phyloP scores from a whole-genome alignment of 2,113 vertebrate species.

The Mystacornis crossleyi region DNA sequence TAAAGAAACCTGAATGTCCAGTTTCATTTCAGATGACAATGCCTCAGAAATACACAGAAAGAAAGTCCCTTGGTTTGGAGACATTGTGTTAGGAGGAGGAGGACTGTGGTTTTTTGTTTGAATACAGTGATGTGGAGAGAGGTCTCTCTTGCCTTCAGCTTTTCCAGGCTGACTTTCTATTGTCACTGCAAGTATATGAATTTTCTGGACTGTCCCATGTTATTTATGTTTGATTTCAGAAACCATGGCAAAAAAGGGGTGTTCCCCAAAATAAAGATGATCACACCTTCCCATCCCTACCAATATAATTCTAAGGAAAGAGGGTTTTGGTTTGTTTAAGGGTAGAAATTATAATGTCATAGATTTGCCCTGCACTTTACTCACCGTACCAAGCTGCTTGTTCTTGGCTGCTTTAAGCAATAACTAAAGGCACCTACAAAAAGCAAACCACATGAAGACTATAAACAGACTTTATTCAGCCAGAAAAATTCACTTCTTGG shows the following conservation, averaged over 20 bases:
- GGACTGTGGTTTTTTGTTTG: not conserved
- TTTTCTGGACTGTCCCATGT: not conserved
- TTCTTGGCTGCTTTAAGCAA: not conserved
- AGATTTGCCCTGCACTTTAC: not conserved
- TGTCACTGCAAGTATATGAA: not conserved
- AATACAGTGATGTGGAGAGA: not conserved
- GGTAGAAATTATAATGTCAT: not conserved
- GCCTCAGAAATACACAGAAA: not conserved
- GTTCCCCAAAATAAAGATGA: not conserved
- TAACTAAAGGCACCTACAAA: not conserved
- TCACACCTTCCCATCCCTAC: not conserved
- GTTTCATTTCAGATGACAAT: not conserved
- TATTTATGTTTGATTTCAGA: not conserved
- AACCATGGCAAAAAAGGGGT: not conserved
- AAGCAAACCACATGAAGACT: not conserved
- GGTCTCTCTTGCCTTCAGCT: not conserved
- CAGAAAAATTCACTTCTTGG: not conserved
- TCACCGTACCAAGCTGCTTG: not conserved
- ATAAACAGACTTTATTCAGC: not conserved
- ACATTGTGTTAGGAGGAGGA: not conserved
- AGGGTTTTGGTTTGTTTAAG: not conserved
- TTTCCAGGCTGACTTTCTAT: not conserved
- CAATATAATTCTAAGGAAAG: not conserved
- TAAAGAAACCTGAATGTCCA: not conserved
- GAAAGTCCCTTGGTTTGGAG: not conserved